phyloP scores from a whole-genome alignment of 2,113 vertebrate genomes.

The Holacanthus passer region DNA sequence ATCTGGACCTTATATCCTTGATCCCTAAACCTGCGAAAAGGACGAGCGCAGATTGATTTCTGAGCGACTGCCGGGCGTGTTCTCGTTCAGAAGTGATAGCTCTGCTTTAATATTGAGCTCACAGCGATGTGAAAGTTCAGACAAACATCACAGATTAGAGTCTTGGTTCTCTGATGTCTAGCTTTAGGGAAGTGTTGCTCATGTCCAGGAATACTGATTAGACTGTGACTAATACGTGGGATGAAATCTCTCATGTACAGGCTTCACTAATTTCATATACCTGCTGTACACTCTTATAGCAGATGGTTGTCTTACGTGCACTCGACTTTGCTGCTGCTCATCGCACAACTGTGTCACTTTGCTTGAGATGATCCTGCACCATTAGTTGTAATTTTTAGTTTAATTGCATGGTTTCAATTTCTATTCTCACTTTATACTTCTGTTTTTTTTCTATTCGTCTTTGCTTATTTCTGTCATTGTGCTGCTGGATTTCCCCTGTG shows the following conservation, averaged over 20 bases:
- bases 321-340: not conserved
- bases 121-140: slow-evolving; percentile 50
- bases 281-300: not conserved
- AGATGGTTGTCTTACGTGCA: not conserved
- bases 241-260: not conserved
- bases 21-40: not conserved
- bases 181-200: slow-evolving; percentile 18
- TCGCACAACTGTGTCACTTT: not conserved
- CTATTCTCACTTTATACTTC: not conserved
- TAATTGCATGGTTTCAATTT: not conserved
- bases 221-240: not conserved
- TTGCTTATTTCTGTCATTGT: not conserved
- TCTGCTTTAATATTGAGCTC: slow-evolving; percentile 53
- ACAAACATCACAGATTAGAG: slow-evolving; percentile 54
- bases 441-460: not conserved
- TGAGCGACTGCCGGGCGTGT: not conserved
- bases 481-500: not conserved
- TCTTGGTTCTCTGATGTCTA: slow-evolving; percentile 35
- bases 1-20: not conserved
- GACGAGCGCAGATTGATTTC: slow-evolving; percentile 32
- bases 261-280: not conserved
- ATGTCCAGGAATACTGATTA: slow-evolving; percentile 45
- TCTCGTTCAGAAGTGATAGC: slow-evolving; percentile 24
- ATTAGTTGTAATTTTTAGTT: not conserved
- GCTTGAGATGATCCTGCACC: not conserved